phyloP scores from a whole-genome alignment of 2,888 invertebrate species.

The Heteropelma amictum region DNA sequence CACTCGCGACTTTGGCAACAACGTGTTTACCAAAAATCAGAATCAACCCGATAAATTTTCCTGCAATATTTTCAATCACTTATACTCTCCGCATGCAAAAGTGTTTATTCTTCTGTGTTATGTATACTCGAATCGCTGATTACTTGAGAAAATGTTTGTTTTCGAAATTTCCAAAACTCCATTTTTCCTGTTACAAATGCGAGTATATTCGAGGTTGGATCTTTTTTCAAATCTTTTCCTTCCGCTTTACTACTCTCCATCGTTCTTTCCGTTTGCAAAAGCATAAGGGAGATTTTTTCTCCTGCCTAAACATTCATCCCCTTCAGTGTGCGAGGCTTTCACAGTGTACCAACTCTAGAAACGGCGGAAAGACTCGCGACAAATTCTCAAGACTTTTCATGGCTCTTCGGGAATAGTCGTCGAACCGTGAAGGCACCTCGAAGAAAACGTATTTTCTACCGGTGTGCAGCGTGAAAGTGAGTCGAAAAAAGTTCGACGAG shows the following conservation, averaged over 20 bases:
- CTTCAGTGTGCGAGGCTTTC: background rate
- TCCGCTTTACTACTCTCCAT: background rate
- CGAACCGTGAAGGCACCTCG: conserved; percentile 37
- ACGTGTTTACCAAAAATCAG: too few relatives aligned
- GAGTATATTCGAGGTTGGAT: background rate
- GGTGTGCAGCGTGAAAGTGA: conserved; percentile 49
- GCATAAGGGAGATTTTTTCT: conserved; percentile 8
- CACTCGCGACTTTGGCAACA: too few relatives aligned
- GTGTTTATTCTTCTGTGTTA: too few relatives aligned
- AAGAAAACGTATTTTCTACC: conserved; percentile 32
- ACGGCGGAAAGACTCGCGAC: conserved; percentile 17
- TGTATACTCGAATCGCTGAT: too few relatives aligned
- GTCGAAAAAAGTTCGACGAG: conserved; percentile 53
- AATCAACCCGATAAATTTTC: too few relatives aligned
- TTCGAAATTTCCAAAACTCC: too few relatives aligned
- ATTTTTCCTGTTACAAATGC: too few relatives aligned
- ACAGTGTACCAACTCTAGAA: background rate
- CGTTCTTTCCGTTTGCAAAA: conserved; percentile 4
- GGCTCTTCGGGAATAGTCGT: conserved; percentile 34
- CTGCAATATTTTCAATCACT: too few relatives aligned
- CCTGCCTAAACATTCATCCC: background rate
- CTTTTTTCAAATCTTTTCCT: background rate
- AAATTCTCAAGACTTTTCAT: conserved; percentile 40
- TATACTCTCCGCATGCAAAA: too few relatives aligned
- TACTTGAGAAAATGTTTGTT: too few relatives aligned